Percentiles rank a stretch among this genome's conserved stretches.
Evolutionary conservation across 2,797 vertebrate genomes (phyloP).

Genomic region (Sebastes oblongus): DNA sequence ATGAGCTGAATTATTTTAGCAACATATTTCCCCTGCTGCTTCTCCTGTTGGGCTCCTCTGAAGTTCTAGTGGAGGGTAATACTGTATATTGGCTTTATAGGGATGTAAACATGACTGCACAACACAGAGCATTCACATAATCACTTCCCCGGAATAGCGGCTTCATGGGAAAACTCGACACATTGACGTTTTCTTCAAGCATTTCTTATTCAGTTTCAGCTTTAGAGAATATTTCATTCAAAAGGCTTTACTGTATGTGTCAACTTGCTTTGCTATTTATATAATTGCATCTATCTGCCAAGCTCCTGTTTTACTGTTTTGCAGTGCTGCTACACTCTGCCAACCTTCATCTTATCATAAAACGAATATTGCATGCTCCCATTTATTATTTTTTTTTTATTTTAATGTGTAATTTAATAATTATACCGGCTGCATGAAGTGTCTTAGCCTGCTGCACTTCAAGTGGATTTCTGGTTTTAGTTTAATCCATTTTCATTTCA

Average conservation of each 20-base stretch:
- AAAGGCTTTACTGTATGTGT: not conserved
- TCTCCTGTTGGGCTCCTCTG: not conserved
- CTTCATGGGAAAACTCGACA: not conserved
- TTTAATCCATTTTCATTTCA: not conserved
- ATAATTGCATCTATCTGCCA: not conserved
- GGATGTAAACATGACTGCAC: not conserved
- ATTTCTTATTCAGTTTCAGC: not conserved
- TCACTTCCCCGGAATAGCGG: not conserved
- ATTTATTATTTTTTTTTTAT: not conserved
- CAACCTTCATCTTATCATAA: not conserved
- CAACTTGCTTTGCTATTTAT: not conserved
- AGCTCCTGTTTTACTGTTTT: not conserved
- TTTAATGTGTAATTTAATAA: not conserved
- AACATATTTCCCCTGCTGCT: constrained; percentile 2
- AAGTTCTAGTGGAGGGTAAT: not conserved
- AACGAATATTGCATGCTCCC: not conserved
- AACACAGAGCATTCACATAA: not conserved
- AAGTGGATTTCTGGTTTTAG: not conserved
- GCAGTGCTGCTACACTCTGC: not conserved
- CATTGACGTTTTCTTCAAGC: not conserved
- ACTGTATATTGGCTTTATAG: not conserved
- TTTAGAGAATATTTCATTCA: not conserved
- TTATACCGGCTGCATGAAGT: not conserved
- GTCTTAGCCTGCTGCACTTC: not conserved
- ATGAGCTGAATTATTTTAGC: not conserved